phyloP scores from a whole-genome alignment of 1,140 invertebrate genomes.

The Helicoverpa armigera region DNA sequence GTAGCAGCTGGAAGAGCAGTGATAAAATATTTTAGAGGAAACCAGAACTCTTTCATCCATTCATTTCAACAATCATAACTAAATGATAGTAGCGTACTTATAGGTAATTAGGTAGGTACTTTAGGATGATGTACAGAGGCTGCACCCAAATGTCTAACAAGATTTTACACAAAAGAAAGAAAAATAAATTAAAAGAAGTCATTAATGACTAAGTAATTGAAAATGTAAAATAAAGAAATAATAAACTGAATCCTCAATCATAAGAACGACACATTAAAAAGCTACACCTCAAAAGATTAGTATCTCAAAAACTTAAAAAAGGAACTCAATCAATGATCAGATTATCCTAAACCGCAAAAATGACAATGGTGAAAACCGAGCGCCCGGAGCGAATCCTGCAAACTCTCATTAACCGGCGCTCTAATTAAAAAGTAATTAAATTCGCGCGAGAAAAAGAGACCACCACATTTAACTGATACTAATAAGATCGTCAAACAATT shows the following conservation, averaged over 20 bases:
- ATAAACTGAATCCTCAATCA: background rate
- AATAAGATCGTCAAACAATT: constrained; percentile 87
- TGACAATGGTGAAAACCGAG: constrained; percentile 55
- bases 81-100: background rate
- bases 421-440: constrained; percentile 86
- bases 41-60: background rate
- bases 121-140: too few relatives aligned
- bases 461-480: constrained; percentile 86
- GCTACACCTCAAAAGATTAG: background rate
- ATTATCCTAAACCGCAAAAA: constrained; percentile 49
- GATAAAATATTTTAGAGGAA: too few relatives aligned
- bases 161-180: too few relatives aligned
- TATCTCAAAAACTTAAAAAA: constrained; percentile 20
- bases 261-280: background rate
- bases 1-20: too few relatives aligned
- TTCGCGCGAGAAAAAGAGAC: constrained; percentile 83
- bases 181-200: too few relatives aligned
- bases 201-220: too few relatives aligned
- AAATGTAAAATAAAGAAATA: too few relatives aligned
- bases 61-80: background rate
- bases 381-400: constrained; percentile 67
- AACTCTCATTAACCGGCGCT: constrained; percentile 76
- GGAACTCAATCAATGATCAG: constrained; percentile 39
- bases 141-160: too few relatives aligned
- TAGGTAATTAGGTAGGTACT: background rate